Evolutionary conservation across 2,113 vertebrate species (phyloP).

Genomic region (Ceyx melanurus): DNA sequence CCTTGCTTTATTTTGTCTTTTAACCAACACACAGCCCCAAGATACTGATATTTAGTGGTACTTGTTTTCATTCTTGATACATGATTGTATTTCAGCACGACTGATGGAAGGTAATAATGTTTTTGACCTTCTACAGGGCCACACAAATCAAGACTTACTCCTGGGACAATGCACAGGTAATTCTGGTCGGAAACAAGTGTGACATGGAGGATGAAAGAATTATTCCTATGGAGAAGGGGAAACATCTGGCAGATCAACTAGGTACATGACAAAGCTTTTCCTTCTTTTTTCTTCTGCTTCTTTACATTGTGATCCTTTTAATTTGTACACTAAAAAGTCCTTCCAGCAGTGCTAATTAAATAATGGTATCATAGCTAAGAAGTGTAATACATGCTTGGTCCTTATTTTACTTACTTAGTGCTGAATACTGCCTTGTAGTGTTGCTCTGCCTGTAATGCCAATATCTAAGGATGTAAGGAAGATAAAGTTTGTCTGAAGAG

Average conservation of each 20-base stretch:
- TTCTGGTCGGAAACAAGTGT: slow-evolving; percentile 97
- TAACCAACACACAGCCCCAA: neutral
- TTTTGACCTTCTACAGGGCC: slow-evolving; percentile 80
- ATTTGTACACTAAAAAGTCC: neutral
- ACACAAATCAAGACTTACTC: slow-evolving; percentile 99
- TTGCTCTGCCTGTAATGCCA: neutral
- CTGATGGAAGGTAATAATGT: neutral
- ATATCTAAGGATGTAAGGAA: neutral
- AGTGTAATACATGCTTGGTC: neutral
- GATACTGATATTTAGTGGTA: neutral
- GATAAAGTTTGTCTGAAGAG: neutral
- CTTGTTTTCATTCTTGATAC: neutral
- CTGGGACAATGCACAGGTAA: slow-evolving; percentile 98
- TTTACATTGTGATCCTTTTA: neutral
- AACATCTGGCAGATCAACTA: slow-evolving; percentile 90
- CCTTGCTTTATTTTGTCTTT: neutral
- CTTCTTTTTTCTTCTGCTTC: neutral
- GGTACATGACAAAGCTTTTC: slow-evolving; percentile 75
- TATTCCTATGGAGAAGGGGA: slow-evolving; percentile 90
- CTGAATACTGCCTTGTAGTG: neutral
- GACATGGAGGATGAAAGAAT: slow-evolving; percentile 96
- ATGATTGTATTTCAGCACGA: neutral
- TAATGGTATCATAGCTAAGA: neutral
- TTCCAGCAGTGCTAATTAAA: neutral
- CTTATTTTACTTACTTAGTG: neutral